Conservation (phyloP, 2,888 invertebrate species). For the Nasonia oneida region DNA sequence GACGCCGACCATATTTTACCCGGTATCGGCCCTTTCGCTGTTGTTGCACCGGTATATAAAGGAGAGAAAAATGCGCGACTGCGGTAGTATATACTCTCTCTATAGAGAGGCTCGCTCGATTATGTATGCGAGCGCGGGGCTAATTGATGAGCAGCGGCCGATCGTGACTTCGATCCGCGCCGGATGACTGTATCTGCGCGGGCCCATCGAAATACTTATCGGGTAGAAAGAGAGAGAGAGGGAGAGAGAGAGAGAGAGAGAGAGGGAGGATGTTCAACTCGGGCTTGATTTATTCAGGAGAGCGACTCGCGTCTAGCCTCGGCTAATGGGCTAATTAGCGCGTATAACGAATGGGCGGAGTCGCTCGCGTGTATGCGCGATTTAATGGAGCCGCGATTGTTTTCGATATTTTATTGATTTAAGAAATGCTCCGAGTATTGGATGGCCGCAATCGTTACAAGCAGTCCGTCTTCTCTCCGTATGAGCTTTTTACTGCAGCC, state of each 20-base stretch:
- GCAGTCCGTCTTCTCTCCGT: not conserved
- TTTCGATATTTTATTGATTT: slow-evolving; percentile 6
- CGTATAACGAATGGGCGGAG: slow-evolving; percentile 7
- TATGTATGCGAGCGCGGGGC: not conserved
- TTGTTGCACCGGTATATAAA: not conserved
- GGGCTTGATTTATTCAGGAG: slow-evolving; percentile 1
- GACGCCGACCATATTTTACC: not conserved
- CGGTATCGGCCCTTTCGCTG: slow-evolving; percentile 2
- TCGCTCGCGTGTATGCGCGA: not conserved
- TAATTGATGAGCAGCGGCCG: slow-evolving; percentile 8
- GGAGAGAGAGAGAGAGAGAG: too few species aligned
- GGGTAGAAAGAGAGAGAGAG: not conserved
- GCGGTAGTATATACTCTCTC: too few species aligned
- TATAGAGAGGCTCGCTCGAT: not conserved
- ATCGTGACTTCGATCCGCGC: slow-evolving; percentile 9
- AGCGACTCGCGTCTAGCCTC: not conserved
- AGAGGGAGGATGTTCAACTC: not conserved
- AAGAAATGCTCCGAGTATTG: not conserved
- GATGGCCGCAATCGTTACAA: too few species aligned
- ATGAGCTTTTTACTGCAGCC: not conserved
- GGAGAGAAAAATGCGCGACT: not conserved
- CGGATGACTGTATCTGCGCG: slow-evolving; percentile 20
- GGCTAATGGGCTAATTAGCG: slow-evolving; percentile 15
- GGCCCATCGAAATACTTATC: slow-evolving; percentile 14
- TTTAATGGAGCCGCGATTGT: not conserved